Conservation (phyloP, 1,140 invertebrate species). For the Ceratoteleas bidentatus region DNA sequence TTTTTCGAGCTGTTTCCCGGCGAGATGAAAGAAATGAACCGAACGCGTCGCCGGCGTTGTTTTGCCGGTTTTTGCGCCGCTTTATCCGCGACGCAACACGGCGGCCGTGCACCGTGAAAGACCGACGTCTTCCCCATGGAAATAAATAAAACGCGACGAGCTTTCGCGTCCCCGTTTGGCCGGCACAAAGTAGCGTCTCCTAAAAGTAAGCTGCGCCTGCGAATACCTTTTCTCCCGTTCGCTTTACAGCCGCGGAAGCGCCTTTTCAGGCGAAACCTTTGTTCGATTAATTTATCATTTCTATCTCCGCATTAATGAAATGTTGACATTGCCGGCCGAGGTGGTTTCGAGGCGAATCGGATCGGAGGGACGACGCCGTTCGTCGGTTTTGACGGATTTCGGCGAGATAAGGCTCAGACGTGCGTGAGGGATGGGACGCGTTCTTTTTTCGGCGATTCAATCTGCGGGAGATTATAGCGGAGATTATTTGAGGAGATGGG, state of each 20-base stretch:
- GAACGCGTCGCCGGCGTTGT: slow-evolving; percentile 6
- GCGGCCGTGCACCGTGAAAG: slow-evolving; percentile 20
- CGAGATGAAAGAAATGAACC: slow-evolving; percentile 34
- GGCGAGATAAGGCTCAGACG: too few species aligned
- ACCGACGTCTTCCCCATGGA: slow-evolving; percentile 39
- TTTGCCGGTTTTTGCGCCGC: slow-evolving; percentile 5
- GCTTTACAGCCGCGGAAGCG: slow-evolving; percentile 54
- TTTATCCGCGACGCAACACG: slow-evolving; percentile 1
- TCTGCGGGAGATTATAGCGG: too few species aligned
- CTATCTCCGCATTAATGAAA: slow-evolving; percentile 58
- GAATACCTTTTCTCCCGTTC: slow-evolving; percentile 50
- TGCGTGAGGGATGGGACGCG: too few species aligned
- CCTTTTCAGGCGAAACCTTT: slow-evolving; percentile 56
- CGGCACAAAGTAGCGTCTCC: slow-evolving; percentile 43
- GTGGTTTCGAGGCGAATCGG: neutral
- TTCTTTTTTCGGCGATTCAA: too few species aligned
- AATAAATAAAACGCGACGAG: slow-evolving; percentile 44
- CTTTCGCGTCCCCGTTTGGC: slow-evolving; percentile 9
- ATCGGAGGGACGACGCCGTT: too few species aligned
- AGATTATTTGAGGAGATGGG: too few species aligned
- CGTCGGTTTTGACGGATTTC: too few species aligned
- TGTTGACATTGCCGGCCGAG: slow-evolving; percentile 53
- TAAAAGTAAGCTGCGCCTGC: slow-evolving; percentile 44
- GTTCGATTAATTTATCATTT: slow-evolving; percentile 62
- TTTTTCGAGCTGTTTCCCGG: slow-evolving; percentile 34